Evolutionary conservation across 2,797 vertebrate species (phyloP).

Genomic region (Aselliscus stoliczkanus): DNA sequence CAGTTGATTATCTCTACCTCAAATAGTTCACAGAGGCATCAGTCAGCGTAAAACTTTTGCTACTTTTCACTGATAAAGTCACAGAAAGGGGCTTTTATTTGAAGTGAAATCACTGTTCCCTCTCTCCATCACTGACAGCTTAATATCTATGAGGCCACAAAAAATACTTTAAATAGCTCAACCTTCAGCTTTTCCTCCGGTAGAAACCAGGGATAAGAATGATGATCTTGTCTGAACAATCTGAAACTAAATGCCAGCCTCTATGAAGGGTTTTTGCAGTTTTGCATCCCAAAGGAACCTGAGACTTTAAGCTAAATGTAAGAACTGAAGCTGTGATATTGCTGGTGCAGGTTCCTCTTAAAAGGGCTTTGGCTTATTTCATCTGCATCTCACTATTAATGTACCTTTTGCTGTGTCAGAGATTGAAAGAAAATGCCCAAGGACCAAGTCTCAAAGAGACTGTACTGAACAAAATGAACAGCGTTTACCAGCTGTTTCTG

Average conservation of each 20-base stretch:
- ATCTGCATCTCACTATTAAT: background rate
- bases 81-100: constrained; percentile 20
- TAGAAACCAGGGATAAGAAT: constrained; percentile 24
- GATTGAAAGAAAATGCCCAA: background rate
- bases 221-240: constrained; percentile 4
- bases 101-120: constrained; percentile 9
- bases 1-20: background rate
- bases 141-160: background rate
- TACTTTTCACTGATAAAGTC: constrained; percentile 27
- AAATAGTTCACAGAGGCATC: background rate
- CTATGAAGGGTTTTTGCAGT: background rate
- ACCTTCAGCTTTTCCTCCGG: constrained; percentile 1
- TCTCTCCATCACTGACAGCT: background rate
- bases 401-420: background rate
- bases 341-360: background rate
- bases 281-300: background rate
- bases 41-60: background rate
- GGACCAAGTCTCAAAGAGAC: background rate
- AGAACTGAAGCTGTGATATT: background rate
- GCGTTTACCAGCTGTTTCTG: background rate
- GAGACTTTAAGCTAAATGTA: background rate
- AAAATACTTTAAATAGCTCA: constrained; percentile 63
- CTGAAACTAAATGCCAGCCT: background rate
- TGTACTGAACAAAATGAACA: background rate
- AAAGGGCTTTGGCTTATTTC: background rate